Base-by-base conservation (phyloP, 2,888 invertebrate species). In the Colostygia pectinataria region DNA sequence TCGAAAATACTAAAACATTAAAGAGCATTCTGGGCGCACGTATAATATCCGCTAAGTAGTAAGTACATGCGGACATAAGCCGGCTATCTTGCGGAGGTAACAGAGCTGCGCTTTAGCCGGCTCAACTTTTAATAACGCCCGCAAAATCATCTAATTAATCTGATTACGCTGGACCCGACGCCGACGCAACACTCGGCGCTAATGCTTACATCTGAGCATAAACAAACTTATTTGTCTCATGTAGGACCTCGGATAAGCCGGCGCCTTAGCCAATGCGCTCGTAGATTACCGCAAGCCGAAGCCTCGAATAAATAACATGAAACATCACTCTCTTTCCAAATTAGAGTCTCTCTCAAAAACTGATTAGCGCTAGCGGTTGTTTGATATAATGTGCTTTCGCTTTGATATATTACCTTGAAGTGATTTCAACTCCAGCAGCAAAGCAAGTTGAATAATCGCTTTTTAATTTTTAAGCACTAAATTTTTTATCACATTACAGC, bases 1-100 rank as follows among this genome's bases (percentile, higher is more conserved):
- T 87, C 85, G 82, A 86, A 88, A 88, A 87, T 88, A 83, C 86
- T 86, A 82, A 89, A 89, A 87, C 87, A 87, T 88, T 88, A 86
- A 89, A 89, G 84, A 84, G 82, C 80, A 80, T 83, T 85, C 80
- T 68, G 68, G 68, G 80, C 74, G 74, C 77, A 84, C 79, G 83
- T 85, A 88, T 83, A 83, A 88, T 86, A 87, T 85, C 78, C 77
- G 74, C 78, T 84, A 84, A 87, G 84, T 83, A 81, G 79, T 79
- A 73, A 73, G 74, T 80, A 75, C 76, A 77, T 73, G 78, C 71
- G 74, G 72, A 74, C 80, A 77, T 85, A 85, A 88, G 86, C 85
- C 70, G 63, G 78, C 80, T 85, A 86, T 88, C 86, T 89, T 85
- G 79, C 76, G 77, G 72, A 76, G 84, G 83, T 81, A 83, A 81